These are phyloP conservation scores for Popillia japonica DNA, from an alignment of 1,140 invertebrate genomes.

Conservation along the genomic window DNA sequence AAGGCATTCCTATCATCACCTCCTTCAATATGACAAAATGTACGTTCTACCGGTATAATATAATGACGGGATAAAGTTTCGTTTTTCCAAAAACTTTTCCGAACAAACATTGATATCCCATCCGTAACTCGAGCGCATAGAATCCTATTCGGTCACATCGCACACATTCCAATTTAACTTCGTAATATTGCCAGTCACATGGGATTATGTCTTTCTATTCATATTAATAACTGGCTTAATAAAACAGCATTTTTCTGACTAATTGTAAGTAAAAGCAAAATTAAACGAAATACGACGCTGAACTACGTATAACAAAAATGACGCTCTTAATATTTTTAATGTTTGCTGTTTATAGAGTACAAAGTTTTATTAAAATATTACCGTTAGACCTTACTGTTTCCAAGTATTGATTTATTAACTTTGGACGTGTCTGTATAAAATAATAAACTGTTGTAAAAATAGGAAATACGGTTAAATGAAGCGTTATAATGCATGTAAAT, in stretches of 20 bases:
- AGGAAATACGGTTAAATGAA: neutral
- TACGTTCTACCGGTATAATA: slow-evolving; percentile 15
- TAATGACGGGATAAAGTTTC: slow-evolving; percentile 14
- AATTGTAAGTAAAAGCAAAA: too few relatives aligned
- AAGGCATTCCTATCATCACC: slow-evolving; percentile 1
- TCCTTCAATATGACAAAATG: slow-evolving; percentile 10
- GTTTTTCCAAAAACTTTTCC: neutral
- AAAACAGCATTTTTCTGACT: neutral
- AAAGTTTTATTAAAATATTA: neutral
- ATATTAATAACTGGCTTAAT: slow-evolving; percentile 4
- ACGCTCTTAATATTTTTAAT: neutral
- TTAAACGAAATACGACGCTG: neutral
- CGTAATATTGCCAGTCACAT: neutral
- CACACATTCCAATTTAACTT: slow-evolving; percentile 3
- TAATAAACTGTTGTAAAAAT: neutral
- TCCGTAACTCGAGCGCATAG: neutral
- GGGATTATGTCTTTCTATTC: slow-evolving; percentile 1
- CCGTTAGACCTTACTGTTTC: neutral
- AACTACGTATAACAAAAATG: neutral
- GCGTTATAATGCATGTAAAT: neutral
- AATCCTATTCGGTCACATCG: slow-evolving; percentile 3
- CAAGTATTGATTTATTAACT: too few relatives aligned
- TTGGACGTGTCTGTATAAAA: neutral
- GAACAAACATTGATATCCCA: slow-evolving; percentile 14
- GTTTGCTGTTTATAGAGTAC: neutral